Evolutionary conservation across 2,113 vertebrate genomes (phyloP), one percentile per base, ranked within the genome.

Genomic region (Rhinichthys klamathensis): DNA sequence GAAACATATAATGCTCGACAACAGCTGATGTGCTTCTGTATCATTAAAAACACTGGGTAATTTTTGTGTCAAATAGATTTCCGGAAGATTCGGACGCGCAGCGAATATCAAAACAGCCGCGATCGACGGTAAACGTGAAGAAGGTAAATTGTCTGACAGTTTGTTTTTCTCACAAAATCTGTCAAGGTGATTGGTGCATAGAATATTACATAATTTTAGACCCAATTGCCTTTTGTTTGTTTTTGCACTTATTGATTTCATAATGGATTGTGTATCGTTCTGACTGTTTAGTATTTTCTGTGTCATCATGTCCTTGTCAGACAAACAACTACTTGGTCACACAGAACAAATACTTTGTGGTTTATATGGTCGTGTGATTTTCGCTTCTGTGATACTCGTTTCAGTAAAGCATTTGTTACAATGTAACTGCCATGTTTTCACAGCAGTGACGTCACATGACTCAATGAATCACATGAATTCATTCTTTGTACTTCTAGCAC

Each of bases 21-120:
- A 41, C 74, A 80, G 77, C 82, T 82, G 88, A 87, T 89, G 88
- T 85, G 69, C 44, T 44, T 51, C 61, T 85, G 61, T 21, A 32
- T 63, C 32, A 54, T n/a, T 27, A 30, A 56, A 23, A 76, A 41
- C 51, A 67, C 74, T 84, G 80, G 75, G 18, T 75, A 18, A 27
- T 74, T 54, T 49, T 12, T 44, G 11, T 72, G 38, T 74, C 12
- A 58, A 11, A 9, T 23, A 30, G 49, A 13, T 27, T 51, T n/a
- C 25, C 35, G 32, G 23, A 49, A 46, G 21, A 51, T 65, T 72
- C n/a, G 5, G 16, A 69, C 79, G 23, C 56, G 56, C 0, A 35
- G 32, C 35, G 56, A 80, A 63, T 27, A 80, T 44, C 58, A 27
- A 61, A 16, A 41, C 38, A 44, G 6, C 38, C 16, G 25, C 44